A percentile compares a stretch with the other conserved stretches of the same genome.
phyloP scores from a whole-genome alignment of 53 echinoderm and acorn worm species.

The Arbacia lixula region DNA sequence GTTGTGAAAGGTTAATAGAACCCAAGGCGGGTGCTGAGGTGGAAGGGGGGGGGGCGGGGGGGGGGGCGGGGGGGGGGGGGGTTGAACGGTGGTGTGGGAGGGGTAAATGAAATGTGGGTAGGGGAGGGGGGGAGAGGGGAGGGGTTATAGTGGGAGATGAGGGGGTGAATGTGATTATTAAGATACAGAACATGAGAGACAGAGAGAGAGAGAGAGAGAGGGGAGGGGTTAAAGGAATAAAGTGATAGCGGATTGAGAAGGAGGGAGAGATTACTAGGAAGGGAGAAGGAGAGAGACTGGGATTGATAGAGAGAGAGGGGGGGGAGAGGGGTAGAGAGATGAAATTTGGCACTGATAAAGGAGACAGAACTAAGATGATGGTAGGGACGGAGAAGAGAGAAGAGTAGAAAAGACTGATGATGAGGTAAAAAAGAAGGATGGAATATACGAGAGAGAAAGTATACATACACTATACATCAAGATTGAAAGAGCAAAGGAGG shows the following conservation, averaged over 20 bases:
- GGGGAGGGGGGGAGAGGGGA: neutral
- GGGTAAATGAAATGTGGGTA: too few relatives aligned
- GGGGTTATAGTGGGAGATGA: neutral
- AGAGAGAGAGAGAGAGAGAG: neutral
- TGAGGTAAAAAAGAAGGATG: too few relatives aligned
- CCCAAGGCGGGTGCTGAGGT: neutral
- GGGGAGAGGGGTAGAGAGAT: neutral
- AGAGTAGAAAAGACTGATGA: neutral
- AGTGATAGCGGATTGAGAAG: neutral
- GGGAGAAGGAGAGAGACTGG: neutral
- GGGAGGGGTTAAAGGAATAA: neutral
- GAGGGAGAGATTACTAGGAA: neutral
- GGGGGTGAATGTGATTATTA: too few relatives aligned
- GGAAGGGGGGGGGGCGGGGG: neutral
- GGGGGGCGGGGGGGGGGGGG: neutral
- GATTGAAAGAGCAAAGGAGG: too few relatives aligned
- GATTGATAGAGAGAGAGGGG: neutral
- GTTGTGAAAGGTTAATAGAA: constrained; percentile 37
- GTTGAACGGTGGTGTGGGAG: neutral
- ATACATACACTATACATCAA: too few relatives aligned
- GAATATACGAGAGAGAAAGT: too few relatives aligned
- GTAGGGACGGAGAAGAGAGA: neutral
- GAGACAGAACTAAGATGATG: too few relatives aligned
- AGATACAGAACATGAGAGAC: neutral
- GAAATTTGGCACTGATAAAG: neutral